Evolutionary conservation across 2,797 vertebrate genomes (phyloP).

Genomic region (Galago senegalensis): DNA sequence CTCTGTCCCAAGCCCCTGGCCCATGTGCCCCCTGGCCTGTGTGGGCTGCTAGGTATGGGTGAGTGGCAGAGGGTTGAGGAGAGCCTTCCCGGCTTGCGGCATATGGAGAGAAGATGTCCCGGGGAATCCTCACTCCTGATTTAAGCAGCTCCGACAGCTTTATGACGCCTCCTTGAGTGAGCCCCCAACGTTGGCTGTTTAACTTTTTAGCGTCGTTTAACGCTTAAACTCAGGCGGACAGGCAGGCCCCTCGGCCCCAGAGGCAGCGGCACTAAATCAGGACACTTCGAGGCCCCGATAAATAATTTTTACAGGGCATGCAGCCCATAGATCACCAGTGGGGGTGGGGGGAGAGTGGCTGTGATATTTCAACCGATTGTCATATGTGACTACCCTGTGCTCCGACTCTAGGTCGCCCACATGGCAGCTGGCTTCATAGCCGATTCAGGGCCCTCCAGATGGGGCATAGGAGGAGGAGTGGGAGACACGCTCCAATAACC

Average conservation of each 20-base stretch:
- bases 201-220: slow-evolving; percentile 89
- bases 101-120: slow-evolving; percentile 86
- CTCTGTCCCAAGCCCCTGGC: neutral
- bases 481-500: neutral
- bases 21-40: neutral
- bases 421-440: slow-evolving; percentile 52
- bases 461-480: neutral
- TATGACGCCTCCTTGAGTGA: slow-evolving; percentile 88
- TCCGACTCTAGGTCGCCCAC: slow-evolving; percentile 72
- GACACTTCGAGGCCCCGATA: slow-evolving; percentile 87
- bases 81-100: slow-evolving; percentile 63
- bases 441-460: neutral
- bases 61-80: neutral
- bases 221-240: slow-evolving; percentile 81
- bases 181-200: slow-evolving; percentile 87
- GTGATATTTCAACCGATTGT: slow-evolving; percentile 87
- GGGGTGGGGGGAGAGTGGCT: slow-evolving; percentile 82
- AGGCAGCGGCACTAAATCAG: slow-evolving; percentile 89
- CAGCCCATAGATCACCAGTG: slow-evolving; percentile 87
- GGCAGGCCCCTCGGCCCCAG: slow-evolving; percentile 86
- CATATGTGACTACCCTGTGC: slow-evolving; percentile 83
- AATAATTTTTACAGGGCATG: slow-evolving; percentile 89
- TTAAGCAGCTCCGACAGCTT: slow-evolving; percentile 90
- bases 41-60: neutral
- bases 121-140: slow-evolving; percentile 88